phyloP scores from a whole-genome alignment of 2,888 invertebrate genomes.

The Adineta ricciae region DNA sequence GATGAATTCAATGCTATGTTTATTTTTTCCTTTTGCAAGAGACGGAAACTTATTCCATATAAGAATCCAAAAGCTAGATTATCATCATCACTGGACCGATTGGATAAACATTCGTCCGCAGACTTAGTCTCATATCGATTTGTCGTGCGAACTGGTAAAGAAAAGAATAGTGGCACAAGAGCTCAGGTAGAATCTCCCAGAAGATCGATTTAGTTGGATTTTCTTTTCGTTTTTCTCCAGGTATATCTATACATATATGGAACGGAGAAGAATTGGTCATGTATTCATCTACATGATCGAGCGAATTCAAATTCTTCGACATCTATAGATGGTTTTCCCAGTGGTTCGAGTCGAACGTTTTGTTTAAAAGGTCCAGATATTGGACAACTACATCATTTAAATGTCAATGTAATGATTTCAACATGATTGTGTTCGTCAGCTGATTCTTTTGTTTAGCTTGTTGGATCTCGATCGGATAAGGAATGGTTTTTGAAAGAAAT shows the following conservation, averaged over 20 bases:
- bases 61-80: background rate
- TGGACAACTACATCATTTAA: background rate
- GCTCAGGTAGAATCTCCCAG: background rate
- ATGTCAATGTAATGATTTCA: background rate
- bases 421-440: background rate
- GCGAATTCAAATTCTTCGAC: background rate
- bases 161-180: background rate
- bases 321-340: background rate
- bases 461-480: background rate
- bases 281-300: background rate
- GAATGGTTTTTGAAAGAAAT: slow-evolving; percentile 18
- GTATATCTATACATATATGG: slow-evolving; percentile 8
- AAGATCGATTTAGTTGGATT: background rate
- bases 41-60: background rate
- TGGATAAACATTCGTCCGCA: background rate
- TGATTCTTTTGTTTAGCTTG: background rate
- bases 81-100: background rate
- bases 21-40: background rate
- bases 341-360: background rate
- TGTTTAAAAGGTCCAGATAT: slow-evolving; percentile 9
- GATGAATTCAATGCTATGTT: too few species aligned
- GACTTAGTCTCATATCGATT: background rate
- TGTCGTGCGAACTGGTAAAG: slow-evolving; percentile 5
- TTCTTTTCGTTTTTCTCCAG: background rate
- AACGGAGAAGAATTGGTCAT: background rate